A percentile compares a stretch with the other conserved stretches of the same genome.
phyloP scores from a whole-genome alignment of 2,113 vertebrate species.

The Gopherus flavomarginatus region DNA sequence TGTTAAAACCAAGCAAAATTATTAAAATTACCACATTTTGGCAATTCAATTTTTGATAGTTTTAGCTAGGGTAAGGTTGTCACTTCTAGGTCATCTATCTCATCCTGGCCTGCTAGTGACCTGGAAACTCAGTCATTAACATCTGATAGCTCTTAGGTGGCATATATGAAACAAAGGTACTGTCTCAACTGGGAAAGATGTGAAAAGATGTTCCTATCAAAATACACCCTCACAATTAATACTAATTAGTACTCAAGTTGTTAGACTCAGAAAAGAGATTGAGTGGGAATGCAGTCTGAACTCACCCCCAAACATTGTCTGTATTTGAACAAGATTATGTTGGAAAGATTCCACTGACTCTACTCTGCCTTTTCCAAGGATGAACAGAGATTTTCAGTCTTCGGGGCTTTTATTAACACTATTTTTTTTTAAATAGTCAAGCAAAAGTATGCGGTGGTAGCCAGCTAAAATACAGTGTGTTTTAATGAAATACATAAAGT shows the following conservation, averaged over 20 bases:
- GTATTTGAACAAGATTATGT: background rate
- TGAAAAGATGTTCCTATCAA: background rate
- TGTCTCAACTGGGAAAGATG: background rate
- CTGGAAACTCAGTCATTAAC: background rate
- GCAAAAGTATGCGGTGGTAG: background rate
- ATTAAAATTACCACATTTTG: background rate
- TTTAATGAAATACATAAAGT: background rate
- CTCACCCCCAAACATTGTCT: background rate
- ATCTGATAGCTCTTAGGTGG: background rate
- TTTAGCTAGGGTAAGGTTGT: background rate
- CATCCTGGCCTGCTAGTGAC: background rate
- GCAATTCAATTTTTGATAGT: background rate
- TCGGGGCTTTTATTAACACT: background rate
- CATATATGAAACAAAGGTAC: background rate
- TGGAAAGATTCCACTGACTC: background rate
- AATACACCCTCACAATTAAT: background rate
- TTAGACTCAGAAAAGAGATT: background rate
- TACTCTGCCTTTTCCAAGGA: background rate
- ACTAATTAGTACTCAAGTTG: background rate
- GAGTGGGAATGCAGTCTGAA: background rate
- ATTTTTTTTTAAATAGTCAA: background rate
- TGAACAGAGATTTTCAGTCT: background rate
- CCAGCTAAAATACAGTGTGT: background rate
- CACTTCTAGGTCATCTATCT: background rate
- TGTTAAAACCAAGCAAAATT: background rate